Percentiles rank a stretch among this genome's conserved stretches.
Evolutionary conservation across 2,888 invertebrate genomes (phyloP).

Genomic region (Lamellibrachia satsuma): DNA sequence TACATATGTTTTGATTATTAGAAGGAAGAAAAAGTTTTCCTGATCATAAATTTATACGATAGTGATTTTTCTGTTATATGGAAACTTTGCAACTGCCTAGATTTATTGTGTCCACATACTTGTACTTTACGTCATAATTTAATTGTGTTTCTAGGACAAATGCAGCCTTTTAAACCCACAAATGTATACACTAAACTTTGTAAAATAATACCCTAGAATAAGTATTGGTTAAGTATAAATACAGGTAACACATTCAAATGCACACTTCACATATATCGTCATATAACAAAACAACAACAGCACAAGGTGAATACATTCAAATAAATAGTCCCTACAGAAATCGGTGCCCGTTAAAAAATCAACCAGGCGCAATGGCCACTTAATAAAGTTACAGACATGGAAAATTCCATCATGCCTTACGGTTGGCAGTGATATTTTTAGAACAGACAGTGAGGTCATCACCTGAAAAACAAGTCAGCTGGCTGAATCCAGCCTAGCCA

Average conservation of each 20-base stretch:
- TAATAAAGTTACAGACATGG: not conserved
- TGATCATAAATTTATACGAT: no score
- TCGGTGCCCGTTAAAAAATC: not conserved
- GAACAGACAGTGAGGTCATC: not conserved
- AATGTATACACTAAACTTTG: not conserved
- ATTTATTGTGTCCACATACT: not conserved
- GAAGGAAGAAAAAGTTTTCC: no score
- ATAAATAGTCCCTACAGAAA: not conserved
- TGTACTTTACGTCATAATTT: not conserved
- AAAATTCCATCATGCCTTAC: not conserved
- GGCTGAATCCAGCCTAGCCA: not conserved
- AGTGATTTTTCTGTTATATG: no score
- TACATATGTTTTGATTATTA: no score
- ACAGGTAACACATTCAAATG: not conserved
- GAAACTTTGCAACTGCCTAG: not conserved
- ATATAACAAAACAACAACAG: not conserved
- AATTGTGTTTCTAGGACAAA: not conserved
- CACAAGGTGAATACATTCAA: not conserved
- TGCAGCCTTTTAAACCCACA: not conserved
- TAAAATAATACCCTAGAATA: not conserved
- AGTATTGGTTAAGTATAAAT: not conserved
- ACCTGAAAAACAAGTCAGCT: not conserved
- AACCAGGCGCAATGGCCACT: not conserved
- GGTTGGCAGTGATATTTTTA: not conserved
- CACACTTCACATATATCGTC: not conserved